These are phyloP conservation scores for Tamandua tetradactyla DNA, from an alignment of 2,797 vertebrate species.

Conservation along the genomic window DNA sequence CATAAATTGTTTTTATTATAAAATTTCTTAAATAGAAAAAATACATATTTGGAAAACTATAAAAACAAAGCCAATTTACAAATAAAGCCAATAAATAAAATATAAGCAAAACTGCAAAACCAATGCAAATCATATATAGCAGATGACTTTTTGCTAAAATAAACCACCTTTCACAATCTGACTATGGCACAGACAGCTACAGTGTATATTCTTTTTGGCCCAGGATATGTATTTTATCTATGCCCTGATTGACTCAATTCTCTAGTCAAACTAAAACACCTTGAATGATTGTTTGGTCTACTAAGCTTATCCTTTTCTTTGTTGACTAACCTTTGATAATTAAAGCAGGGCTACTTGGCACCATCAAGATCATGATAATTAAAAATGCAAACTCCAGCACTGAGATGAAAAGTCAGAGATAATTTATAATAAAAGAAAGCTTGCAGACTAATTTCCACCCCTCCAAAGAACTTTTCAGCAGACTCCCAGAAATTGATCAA, in stretches of 20 bases:
- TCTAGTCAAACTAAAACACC: not conserved
- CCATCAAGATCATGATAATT: not conserved
- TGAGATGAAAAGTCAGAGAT: not conserved
- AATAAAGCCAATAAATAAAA: too few species aligned
- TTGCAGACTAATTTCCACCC: not conserved
- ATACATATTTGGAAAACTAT: not conserved
- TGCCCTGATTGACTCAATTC: not conserved
- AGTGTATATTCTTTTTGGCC: not conserved
- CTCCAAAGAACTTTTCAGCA: not conserved
- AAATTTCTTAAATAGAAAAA: slow-evolving; percentile 42
- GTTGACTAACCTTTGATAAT: not conserved
- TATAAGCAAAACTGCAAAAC: not conserved
- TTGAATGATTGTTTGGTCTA: not conserved
- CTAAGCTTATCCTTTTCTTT: not conserved
- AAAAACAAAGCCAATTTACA: slow-evolving; percentile 27
- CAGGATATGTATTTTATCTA: not conserved
- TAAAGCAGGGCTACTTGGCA: not conserved
- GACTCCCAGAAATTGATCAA: not conserved
- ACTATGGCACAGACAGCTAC: not conserved
- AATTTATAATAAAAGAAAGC: not conserved
- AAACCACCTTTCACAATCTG: not conserved
- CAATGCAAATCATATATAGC: not conserved
- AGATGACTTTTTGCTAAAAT: not conserved
- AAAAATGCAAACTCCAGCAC: not conserved
- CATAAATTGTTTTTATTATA: not conserved